Conservation (phyloP, 2,888 invertebrate genomes). For the Andrena trimmerana region DNA sequence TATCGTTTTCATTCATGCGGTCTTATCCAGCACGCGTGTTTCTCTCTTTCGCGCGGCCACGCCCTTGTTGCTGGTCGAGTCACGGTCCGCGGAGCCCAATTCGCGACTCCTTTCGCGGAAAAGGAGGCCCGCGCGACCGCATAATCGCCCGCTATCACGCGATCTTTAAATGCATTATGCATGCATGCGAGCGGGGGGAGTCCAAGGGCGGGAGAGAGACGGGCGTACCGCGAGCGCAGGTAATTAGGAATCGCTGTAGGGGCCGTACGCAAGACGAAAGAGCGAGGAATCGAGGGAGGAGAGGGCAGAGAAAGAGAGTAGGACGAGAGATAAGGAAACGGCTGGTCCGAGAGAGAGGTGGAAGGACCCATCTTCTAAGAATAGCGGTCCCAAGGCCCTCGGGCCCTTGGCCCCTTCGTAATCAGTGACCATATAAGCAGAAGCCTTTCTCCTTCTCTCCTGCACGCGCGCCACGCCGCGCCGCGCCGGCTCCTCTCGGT, state of each 20-base stretch:
- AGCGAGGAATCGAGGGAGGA: conserved; percentile 21
- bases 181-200: conserved; percentile 58
- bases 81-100: conserved; percentile 59
- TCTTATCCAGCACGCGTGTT: conserved; percentile 13
- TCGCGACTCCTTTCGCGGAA: conserved; percentile 68
- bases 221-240: conserved; percentile 48
- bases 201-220: conserved; percentile 38
- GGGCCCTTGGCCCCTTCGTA: conserved; percentile 75
- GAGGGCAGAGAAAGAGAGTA: conserved; percentile 48
- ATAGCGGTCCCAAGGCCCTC: conserved; percentile 78
- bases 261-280: conserved; percentile 36
- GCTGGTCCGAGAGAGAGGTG: conserved; percentile 32
- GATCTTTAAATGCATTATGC: conserved; percentile 81
- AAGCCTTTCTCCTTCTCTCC: conserved; percentile 59
- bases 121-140: conserved; percentile 65
- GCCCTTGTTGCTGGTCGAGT: conserved; percentile 49
- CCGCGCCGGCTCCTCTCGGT: conserved; percentile 39
- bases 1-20: conserved; percentile 46
- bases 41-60: conserved; percentile 36
- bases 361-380: conserved; percentile 75
- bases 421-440: conserved; percentile 74
- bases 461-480: neutral
- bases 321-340: conserved; percentile 52
- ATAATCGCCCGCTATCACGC: conserved; percentile 80
- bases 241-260: conserved; percentile 70